Percentiles rank a stretch among this genome's conserved stretches.
Evolutionary conservation across 2,888 invertebrate species (phyloP).

Genomic region (Colletes collaris): DNA sequence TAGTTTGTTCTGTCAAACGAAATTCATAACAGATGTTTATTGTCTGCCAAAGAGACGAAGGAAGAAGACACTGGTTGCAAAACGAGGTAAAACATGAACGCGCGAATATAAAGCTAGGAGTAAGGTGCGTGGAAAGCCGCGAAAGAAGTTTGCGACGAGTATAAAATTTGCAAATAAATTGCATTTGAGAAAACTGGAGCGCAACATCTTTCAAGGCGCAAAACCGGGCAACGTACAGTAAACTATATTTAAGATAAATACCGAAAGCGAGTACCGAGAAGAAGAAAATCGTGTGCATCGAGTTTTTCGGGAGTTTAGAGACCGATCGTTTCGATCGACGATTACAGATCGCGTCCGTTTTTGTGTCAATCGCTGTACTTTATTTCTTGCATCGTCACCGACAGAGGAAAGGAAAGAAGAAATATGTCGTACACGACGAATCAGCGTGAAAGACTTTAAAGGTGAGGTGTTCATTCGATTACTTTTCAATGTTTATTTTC

Average conservation of each 20-base stretch:
- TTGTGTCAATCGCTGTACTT: neutral
- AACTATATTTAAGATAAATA: neutral
- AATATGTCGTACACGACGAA: no score
- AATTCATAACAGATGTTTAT: no score
- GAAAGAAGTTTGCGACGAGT: neutral
- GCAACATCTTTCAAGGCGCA: neutral
- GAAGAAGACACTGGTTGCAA: neutral
- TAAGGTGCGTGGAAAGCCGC: neutral
- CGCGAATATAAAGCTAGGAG: no score
- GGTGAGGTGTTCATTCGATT: neutral
- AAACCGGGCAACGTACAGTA: neutral
- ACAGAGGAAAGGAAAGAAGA: neutral
- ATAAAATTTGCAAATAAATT: neutral
- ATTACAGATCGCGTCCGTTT: neutral
- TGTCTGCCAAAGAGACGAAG: neutral
- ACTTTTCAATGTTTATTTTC: no score
- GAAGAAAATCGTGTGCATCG: neutral
- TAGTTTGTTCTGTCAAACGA: no score
- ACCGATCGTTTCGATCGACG: neutral
- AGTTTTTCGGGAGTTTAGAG: neutral
- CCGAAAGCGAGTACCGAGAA: neutral
- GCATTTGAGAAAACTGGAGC: constrained; percentile 15
- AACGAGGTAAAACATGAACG: no score
- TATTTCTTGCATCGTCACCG: neutral
- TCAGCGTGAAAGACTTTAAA: neutral